Evolutionary conservation across 2,113 vertebrate genomes (phyloP).

Genomic region (Urocynchramus pylzowi): DNA sequence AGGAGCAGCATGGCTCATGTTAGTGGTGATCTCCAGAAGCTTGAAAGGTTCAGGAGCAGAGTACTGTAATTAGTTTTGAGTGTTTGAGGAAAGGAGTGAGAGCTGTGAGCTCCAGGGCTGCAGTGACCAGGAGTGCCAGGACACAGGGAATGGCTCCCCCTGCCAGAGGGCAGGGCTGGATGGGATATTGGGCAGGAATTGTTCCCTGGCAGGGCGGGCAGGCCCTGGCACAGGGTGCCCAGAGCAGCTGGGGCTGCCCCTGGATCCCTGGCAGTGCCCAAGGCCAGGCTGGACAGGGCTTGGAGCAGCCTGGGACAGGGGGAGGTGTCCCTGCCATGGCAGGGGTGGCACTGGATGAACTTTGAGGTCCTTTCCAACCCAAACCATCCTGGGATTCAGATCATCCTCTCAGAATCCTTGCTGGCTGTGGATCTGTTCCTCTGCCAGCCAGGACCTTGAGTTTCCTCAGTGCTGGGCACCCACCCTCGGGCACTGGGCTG

Average conservation of each 20-base stretch:
- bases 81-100: neutral
- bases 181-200: neutral
- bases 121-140: neutral
- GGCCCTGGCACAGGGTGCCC: neutral
- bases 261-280: neutral
- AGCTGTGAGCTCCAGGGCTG: neutral
- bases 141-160: neutral
- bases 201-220: rapidly evolving
- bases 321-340: neutral
- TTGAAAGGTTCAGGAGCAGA: neutral
- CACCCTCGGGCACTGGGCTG: neutral
- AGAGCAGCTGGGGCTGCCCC: neutral
- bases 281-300: neutral
- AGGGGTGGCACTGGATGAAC: rapidly evolving
- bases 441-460: neutral
- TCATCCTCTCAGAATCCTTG: neutral
- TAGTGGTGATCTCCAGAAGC: neutral
- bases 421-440: neutral
- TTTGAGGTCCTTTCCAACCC: neutral
- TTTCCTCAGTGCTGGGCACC: neutral
- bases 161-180: neutral
- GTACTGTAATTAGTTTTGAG: neutral
- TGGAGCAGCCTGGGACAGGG: neutral
- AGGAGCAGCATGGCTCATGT: neutral
- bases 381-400: neutral